Evolutionary conservation across 2,888 invertebrate species (phyloP).

Genomic region (Branchipolynoe longqiensis): DNA sequence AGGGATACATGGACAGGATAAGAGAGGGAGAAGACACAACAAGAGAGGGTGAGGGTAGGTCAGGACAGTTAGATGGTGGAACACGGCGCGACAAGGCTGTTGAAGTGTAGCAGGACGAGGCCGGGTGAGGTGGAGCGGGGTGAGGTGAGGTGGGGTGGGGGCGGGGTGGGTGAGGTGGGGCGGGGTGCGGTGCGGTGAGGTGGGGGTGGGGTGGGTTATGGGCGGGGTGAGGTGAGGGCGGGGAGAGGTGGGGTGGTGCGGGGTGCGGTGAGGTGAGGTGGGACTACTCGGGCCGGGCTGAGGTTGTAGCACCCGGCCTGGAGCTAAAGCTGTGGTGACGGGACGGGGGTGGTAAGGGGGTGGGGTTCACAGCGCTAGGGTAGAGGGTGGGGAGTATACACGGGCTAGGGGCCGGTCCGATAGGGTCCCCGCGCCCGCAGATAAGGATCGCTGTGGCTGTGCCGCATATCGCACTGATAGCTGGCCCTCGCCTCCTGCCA

Average conservation of each 20-base stretch:
- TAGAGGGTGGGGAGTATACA: not conserved
- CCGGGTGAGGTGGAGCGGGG: no score
- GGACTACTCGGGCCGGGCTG: not conserved
- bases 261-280: not conserved
- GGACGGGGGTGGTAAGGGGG: not conserved
- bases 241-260: not conserved
- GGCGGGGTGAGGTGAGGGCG: no score
- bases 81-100: no score
- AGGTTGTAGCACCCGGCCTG: not conserved
- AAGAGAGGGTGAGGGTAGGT: no score
- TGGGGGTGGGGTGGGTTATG: not conserved
- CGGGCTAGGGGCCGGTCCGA: no score
- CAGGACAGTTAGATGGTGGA: no score
- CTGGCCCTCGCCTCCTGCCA: not conserved
- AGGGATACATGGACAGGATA: no score
- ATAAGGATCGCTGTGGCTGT: constrained; percentile 41
- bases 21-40: no score
- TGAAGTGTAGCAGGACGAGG: no score
- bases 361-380: not conserved
- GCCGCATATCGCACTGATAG: constrained; percentile 34
- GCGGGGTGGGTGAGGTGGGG: no score
- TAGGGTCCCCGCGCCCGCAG: not conserved
- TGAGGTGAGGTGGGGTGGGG: no score
- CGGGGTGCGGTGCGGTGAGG: no score
- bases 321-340: not conserved